Evolutionary conservation across 1,140 invertebrate species (phyloP).

Genomic region (Brachystomella parvula): DNA sequence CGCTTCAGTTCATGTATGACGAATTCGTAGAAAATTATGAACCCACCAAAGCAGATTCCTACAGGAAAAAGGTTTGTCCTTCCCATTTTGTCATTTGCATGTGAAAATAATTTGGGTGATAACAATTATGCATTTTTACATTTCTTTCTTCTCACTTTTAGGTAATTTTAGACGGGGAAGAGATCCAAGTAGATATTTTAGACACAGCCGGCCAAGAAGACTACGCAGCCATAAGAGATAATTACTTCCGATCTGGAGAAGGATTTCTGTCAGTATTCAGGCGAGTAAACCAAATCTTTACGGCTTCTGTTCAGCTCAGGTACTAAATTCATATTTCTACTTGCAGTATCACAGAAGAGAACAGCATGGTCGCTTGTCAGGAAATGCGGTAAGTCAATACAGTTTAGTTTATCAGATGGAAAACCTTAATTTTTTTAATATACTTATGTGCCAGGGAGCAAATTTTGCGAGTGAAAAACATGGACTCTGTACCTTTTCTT

Average conservation of each 20-base stretch:
- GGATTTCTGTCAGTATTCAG: slow-evolving; percentile 99
- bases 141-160: not conserved
- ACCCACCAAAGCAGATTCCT: slow-evolving; percentile 99
- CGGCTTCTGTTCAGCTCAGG: no score
- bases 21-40: slow-evolving; percentile 99
- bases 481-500: slow-evolving; percentile 96
- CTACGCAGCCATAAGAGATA: slow-evolving; percentile 96
- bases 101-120: not conserved
- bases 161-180: slow-evolving; percentile 83
- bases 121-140: not conserved
- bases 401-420: not conserved
- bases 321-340: no score
- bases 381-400: slow-evolving; percentile 77
- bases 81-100: not conserved
- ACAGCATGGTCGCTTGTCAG: slow-evolving; percentile 95
- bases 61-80: slow-evolving; percentile 75
- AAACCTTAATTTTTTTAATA: not conserved
- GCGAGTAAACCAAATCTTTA: no score
- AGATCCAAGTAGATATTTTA: slow-evolving; percentile 98
- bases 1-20: slow-evolving; percentile 98
- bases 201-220: slow-evolving; percentile 99
- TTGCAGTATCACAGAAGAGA: slow-evolving; percentile 97
- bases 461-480: slow-evolving; percentile 96
- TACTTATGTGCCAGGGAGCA: slow-evolving; percentile 69
- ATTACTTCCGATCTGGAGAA: slow-evolving; percentile 98